Conservation (phyloP, 2,113 vertebrate genomes). For the Microcebus griseorufus region DNA sequence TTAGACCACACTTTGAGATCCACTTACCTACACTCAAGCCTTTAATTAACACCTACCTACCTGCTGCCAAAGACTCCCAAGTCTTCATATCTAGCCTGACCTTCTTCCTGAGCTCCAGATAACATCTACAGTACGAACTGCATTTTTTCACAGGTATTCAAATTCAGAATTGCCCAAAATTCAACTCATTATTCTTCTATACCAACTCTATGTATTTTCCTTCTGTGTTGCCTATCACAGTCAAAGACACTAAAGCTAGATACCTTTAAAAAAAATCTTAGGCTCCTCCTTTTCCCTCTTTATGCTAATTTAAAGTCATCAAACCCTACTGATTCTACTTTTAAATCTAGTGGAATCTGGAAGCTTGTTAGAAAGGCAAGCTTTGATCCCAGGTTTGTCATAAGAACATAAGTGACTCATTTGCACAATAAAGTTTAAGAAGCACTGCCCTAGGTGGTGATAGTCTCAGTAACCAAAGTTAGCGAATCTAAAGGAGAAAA, state of each 20-base stretch:
- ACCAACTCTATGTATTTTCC: background rate
- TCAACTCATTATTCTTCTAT: background rate
- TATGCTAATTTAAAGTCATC: background rate
- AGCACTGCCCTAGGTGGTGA: background rate
- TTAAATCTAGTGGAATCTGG: constrained; percentile 20
- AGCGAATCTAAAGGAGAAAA: background rate
- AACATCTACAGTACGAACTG: background rate
- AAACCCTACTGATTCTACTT: background rate
- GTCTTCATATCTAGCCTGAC: background rate
- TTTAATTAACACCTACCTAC: background rate
- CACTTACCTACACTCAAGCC: background rate
- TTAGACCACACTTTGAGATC: background rate
- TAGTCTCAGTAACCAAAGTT: background rate
- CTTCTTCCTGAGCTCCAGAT: background rate
- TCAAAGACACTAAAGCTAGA: background rate
- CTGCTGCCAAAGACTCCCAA: background rate
- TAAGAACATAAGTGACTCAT: background rate
- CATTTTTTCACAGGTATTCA: background rate
- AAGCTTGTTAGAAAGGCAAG: constrained; percentile 18
- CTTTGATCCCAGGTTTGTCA: background rate
- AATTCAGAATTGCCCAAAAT: background rate
- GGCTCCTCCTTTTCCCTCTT: background rate
- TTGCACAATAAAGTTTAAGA: background rate
- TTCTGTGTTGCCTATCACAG: background rate
- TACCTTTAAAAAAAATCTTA: background rate